Percentiles rank a stretch among this genome's conserved stretches.
phyloP scores from a whole-genome alignment of 1,140 invertebrate species.

The Pseudachorutes palmiensis region DNA sequence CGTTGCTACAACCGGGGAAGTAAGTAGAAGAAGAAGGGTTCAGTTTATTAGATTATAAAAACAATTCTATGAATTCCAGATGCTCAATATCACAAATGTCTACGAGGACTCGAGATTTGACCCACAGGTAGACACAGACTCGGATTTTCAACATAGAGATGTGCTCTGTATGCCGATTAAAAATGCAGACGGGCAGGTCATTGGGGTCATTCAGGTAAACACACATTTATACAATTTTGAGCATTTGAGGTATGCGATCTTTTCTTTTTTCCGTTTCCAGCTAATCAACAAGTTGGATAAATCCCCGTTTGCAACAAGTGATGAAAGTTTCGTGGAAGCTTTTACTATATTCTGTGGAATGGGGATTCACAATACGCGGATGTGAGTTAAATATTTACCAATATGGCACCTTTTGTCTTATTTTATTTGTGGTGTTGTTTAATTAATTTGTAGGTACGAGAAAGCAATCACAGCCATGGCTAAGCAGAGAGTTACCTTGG shows the following conservation, averaged over 20 bases:
- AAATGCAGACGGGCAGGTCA: constrained; percentile 77
- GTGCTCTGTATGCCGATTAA: constrained; percentile 89
- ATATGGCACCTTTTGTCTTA: not conserved
- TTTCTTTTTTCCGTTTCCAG: constrained; percentile 45
- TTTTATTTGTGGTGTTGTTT: constrained; percentile 11
- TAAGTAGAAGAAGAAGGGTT: constrained; percentile 45
- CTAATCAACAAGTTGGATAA: constrained; percentile 88
- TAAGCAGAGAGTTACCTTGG: constrained; percentile 88
- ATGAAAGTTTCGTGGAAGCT: constrained; percentile 88
- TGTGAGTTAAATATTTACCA: constrained; percentile 49
- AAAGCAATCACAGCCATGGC: constrained; percentile 85
- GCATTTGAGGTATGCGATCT: not conserved
- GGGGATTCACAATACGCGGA: constrained; percentile 93
- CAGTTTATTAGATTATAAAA: no score
- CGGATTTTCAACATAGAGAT: constrained; percentile 68
- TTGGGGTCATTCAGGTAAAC: constrained; percentile 77
- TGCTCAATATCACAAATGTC: constrained; percentile 78
- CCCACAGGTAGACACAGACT: constrained; percentile 66
- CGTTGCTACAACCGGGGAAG: constrained; percentile 91
- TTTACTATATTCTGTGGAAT: constrained; percentile 97
- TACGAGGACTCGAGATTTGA: constrained; percentile 90
- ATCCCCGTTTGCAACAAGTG: constrained; percentile 77
- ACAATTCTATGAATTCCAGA: constrained; percentile 47
- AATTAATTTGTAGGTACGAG: constrained; percentile 60
- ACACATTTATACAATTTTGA: not conserved